These are phyloP conservation scores for Protobothrops mucrosquamatus DNA, from an alignment of 2,113 vertebrate species.

Conservation along the genomic window DNA sequence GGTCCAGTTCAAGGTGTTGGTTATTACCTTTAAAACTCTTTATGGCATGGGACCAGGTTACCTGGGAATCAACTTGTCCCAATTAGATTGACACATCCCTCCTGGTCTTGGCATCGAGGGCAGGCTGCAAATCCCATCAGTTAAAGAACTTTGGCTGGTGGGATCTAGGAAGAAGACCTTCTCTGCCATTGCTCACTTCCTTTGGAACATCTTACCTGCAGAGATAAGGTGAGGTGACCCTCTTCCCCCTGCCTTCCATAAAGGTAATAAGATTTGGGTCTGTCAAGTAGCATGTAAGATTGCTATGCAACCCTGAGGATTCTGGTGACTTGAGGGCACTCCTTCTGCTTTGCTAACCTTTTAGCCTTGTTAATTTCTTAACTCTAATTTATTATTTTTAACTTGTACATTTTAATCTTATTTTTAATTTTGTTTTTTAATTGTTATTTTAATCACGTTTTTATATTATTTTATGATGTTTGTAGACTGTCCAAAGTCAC, in stretches of 20 bases:
- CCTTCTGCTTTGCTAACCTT: background rate
- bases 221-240: background rate
- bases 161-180: background rate
- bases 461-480: background rate
- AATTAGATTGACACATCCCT: background rate
- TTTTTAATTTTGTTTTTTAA: background rate
- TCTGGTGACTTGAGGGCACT: background rate
- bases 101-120: background rate
- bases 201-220: background rate
- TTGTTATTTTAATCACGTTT: background rate
- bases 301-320: background rate
- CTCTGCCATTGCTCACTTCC: background rate
- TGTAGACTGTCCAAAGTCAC: background rate
- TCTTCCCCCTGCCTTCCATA: background rate
- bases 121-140: background rate
- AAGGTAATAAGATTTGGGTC: background rate
- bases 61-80: background rate
- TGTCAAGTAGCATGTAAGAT: background rate
- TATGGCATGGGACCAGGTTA: too few species aligned
- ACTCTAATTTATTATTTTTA: background rate
- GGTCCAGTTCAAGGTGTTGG: too few species aligned
- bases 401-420: background rate
- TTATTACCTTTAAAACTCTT: too few species aligned
- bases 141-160: background rate
- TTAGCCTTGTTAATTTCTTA: background rate